A percentile compares a stretch with the other conserved stretches of the same genome.
Conservation (phyloP, 2,113 vertebrate genomes). For the Alectura lathami region DNA sequence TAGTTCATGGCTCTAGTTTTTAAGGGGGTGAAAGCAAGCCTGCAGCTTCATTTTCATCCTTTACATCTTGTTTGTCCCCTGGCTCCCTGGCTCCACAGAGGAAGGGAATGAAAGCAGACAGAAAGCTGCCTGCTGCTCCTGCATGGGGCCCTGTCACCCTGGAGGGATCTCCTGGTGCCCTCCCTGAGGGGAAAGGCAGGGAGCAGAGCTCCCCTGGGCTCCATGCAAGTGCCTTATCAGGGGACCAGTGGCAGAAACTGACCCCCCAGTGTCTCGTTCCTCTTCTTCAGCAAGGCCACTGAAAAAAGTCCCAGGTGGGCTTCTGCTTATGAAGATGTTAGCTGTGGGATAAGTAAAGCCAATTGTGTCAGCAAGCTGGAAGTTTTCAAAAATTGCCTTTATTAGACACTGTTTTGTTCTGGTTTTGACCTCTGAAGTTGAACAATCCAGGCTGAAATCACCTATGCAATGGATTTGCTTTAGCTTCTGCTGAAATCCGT, state of each 20-base stretch:
- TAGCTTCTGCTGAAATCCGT: background rate
- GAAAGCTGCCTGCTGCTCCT: background rate
- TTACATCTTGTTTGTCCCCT: background rate
- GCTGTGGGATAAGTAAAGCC: background rate
- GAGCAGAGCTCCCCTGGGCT: background rate
- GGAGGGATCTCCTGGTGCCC: background rate
- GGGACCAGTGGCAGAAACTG: background rate
- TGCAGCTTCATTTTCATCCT: background rate
- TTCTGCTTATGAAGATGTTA: background rate
- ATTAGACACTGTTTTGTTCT: background rate
- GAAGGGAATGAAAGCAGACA: background rate
- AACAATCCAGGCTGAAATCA: background rate
- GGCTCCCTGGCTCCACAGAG: background rate
- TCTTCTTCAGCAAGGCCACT: background rate
- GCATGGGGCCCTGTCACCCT: background rate
- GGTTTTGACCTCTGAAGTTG: background rate
- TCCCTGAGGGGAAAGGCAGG: background rate
- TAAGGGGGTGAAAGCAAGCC: background rate
- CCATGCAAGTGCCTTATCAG: background rate
- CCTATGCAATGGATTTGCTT: background rate
- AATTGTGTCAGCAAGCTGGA: background rate
- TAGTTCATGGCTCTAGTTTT: background rate
- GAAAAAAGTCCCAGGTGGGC: background rate
- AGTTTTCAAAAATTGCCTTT: background rate
- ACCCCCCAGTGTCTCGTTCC: background rate